Percentiles rank a stretch among this genome's conserved stretches.
Evolutionary conservation across 2,113 vertebrate species (phyloP).

Genomic region (Carettochelys insculpta): DNA sequence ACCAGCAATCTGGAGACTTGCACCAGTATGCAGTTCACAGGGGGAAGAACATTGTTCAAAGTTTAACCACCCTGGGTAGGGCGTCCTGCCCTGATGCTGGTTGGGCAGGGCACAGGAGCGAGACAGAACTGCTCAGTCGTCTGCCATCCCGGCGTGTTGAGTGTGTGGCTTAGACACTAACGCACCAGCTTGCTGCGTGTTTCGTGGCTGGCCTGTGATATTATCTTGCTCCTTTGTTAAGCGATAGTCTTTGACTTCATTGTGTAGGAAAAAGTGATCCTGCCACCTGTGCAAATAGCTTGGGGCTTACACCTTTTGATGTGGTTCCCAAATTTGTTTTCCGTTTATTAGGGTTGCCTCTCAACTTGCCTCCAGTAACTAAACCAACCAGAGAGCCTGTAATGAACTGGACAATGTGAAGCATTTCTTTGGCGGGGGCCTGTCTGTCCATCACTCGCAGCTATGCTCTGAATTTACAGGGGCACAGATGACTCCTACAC

Average conservation of each 20-base stretch:
- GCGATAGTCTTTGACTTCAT: background rate
- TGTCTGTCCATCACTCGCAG: background rate
- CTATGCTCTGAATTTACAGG: background rate
- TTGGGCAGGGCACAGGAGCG: background rate
- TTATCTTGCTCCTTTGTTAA: background rate
- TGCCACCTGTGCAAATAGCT: background rate
- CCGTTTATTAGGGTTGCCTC: background rate
- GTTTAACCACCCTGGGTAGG: rapidly evolving
- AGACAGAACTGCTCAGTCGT: rapidly evolving
- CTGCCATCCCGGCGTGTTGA: background rate
- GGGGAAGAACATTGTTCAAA: background rate
- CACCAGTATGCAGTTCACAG: rapidly evolving
- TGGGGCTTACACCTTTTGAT: background rate
- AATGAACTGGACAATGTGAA: background rate
- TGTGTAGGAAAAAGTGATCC: background rate
- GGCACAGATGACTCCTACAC: rapidly evolving
- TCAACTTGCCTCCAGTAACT: background rate
- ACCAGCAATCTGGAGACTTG: background rate
- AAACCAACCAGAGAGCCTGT: background rate
- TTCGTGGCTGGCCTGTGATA: background rate
- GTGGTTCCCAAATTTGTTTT: background rate
- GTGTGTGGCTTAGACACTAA: background rate
- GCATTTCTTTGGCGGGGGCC: background rate
- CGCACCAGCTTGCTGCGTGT: background rate
- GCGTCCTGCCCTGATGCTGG: background rate